Conservation (phyloP, 2,113 vertebrate species). For the Lophura nycthemera region DNA sequence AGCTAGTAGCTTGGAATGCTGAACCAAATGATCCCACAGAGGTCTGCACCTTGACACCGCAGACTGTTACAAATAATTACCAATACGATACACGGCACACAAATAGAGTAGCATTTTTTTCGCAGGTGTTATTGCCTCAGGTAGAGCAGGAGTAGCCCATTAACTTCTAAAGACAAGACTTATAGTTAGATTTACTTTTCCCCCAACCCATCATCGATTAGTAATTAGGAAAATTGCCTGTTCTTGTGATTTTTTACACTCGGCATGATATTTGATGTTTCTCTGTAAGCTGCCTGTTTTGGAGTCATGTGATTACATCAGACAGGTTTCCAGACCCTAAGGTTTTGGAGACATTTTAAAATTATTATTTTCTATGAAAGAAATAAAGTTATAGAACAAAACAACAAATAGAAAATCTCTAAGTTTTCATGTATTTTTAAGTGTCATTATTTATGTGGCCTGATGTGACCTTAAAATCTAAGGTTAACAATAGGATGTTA, state of each 20-base stretch:
- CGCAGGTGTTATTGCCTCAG: not conserved
- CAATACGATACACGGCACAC: not conserved
- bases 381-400: not conserved
- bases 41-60: not conserved
- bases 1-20: not conserved
- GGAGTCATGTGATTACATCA: slow-evolving; percentile 19
- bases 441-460: not conserved
- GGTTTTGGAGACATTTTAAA: not conserved
- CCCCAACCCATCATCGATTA: not conserved
- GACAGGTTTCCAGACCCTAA: not conserved
- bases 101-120: not conserved
- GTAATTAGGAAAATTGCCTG: slow-evolving; percentile 10
- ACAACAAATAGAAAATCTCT: not conserved
- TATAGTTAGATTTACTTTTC: not conserved
- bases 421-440: not conserved
- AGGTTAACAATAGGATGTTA: slow-evolving; percentile 20
- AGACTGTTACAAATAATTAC: not conserved
- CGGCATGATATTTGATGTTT: not conserved
- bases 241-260: slow-evolving; percentile 33
- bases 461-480: slow-evolving; percentile 2
- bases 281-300: not conserved
- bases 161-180: not conserved
- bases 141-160: not conserved
- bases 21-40: slow-evolving; percentile 54
- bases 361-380: not conserved